phyloP scores from a whole-genome alignment of 2,797 vertebrate genomes.

The Chloroceryle amazona region DNA sequence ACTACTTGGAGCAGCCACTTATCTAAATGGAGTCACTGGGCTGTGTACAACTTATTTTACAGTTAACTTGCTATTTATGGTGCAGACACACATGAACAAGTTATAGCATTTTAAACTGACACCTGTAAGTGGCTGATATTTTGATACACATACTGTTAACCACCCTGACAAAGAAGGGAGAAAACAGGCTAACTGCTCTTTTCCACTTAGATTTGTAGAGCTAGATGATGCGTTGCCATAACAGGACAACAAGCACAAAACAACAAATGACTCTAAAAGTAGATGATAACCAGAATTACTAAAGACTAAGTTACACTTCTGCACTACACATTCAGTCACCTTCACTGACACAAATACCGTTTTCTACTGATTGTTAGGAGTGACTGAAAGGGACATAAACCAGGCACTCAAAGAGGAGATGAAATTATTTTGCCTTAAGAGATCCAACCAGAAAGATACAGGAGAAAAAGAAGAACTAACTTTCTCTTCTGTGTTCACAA shows the following conservation, averaged over 20 bases:
- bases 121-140: background rate
- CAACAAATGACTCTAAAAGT: background rate
- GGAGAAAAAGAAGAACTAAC: background rate
- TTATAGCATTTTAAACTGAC: background rate
- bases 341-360: background rate
- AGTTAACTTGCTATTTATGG: slow-evolving; percentile 6
- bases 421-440: background rate
- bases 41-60: background rate
- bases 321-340: background rate
- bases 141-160: background rate
- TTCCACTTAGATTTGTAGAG: background rate
- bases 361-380: background rate
- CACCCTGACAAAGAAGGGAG: background rate
- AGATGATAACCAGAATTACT: background rate
- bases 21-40: too few species aligned
- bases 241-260: background rate
- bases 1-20: background rate
- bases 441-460: background rate
- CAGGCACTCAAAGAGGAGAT: background rate
- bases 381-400: background rate
- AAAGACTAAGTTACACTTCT: background rate
- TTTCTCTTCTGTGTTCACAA: background rate
- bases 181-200: background rate
- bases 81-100: background rate
- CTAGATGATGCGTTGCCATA: background rate